Conservation (phyloP, 2,113 vertebrate genomes). For the Diglossa brunneiventris region DNA sequence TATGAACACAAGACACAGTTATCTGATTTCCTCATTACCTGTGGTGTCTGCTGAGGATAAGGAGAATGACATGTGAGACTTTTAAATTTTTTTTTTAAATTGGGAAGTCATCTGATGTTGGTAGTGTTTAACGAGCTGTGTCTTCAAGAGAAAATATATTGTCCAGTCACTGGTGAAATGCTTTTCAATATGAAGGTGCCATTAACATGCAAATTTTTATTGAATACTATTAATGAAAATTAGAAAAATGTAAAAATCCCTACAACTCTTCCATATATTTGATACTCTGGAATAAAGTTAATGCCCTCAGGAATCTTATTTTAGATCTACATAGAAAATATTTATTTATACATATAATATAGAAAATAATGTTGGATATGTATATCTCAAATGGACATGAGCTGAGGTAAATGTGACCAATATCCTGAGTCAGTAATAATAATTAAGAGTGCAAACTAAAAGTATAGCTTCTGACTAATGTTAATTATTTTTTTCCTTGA, state of each 20-base stretch:
- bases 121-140: not conserved
- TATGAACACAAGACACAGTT: not conserved
- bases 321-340: not conserved
- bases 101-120: rapidly evolving
- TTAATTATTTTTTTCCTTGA: not conserved
- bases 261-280: not conserved
- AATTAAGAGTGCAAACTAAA: not conserved
- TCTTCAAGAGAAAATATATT: not conserved
- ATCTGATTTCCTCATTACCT: not conserved
- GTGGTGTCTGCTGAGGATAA: not conserved
- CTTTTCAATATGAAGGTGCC: not conserved
- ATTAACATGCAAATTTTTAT: not conserved
- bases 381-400: not conserved
- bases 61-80: not conserved
- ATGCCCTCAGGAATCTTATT: not conserved
- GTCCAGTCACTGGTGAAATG: not conserved
- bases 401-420: not conserved
- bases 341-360: not conserved
- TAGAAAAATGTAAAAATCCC: not conserved
- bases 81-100: not conserved
- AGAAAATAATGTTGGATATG: not conserved
- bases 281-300: not conserved
- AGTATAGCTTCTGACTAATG: not conserved
- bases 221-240: not conserved
- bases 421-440: not conserved